These are phyloP conservation scores for Stictocephala bisonia DNA, from an alignment of 2,888 invertebrate species.

Conservation along the genomic window DNA sequence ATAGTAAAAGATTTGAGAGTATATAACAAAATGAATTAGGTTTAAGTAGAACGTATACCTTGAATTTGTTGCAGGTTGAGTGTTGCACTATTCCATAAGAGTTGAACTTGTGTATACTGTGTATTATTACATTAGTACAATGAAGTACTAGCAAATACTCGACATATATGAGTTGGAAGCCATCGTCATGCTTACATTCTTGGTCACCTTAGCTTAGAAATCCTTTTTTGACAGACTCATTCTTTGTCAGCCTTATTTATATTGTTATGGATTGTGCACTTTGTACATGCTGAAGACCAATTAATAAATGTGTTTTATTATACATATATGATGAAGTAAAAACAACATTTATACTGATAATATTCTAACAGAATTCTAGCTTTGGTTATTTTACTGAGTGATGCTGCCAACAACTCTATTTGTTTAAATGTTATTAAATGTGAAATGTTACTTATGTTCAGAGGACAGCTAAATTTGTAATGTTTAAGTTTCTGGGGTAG, in stretches of 20 bases:
- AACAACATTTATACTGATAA: slow-evolving; percentile 37
- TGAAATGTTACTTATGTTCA: slow-evolving; percentile 8
- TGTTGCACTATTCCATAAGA: slow-evolving; percentile 37
- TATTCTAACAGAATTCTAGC: slow-evolving; percentile 15
- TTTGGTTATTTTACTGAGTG: neutral
- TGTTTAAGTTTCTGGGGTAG: slow-evolving; percentile 20
- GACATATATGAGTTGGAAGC: slow-evolving; percentile 18
- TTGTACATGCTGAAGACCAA: slow-evolving; percentile 42
- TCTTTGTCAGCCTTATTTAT: slow-evolving; percentile 38
- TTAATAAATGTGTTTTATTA: slow-evolving; percentile 40
- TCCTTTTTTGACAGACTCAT: neutral
- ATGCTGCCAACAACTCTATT: slow-evolving; percentile 1
- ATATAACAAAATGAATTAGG: slow-evolving; percentile 21
- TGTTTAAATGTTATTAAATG: slow-evolving; percentile 32
- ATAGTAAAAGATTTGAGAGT: slow-evolving; percentile 21
- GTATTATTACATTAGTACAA: slow-evolving; percentile 31
- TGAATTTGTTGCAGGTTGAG: slow-evolving; percentile 33
- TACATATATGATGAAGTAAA: slow-evolving; percentile 31
- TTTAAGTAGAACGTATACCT: slow-evolving; percentile 37
- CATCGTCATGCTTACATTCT: slow-evolving; percentile 26
- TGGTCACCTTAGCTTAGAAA: slow-evolving; percentile 9
- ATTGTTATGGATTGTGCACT: slow-evolving; percentile 42
- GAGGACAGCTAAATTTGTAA: slow-evolving; percentile 19
- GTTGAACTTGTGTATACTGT: slow-evolving; percentile 33
- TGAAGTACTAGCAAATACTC: slow-evolving; percentile 26